Conservation (phyloP, 2,113 vertebrate species). For the Sylvietta virens region DNA sequence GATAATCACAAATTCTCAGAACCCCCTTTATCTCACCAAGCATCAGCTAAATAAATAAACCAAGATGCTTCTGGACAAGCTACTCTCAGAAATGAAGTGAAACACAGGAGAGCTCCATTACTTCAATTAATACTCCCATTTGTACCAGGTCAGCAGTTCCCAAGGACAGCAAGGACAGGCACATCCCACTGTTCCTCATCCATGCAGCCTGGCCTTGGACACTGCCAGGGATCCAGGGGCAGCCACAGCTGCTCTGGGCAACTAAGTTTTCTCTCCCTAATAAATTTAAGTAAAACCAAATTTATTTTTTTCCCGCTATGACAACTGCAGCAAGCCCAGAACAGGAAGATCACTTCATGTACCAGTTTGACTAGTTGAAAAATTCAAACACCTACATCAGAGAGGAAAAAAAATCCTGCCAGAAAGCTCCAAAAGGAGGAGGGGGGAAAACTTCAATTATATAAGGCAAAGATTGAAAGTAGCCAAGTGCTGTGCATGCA, state of each 20-base stretch:
- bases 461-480: not conserved
- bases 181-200: not conserved
- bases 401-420: not conserved
- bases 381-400: conserved; percentile 3
- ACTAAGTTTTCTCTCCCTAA: not conserved
- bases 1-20: not conserved
- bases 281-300: not conserved
- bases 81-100: not conserved
- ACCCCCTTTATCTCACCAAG: not conserved
- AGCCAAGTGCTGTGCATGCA: not conserved
- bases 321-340: not conserved
- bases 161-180: not conserved
- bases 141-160: conserved; percentile 10
- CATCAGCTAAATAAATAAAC: not conserved
- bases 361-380: not conserved
- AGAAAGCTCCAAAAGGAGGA: not conserved
- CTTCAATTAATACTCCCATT: not conserved
- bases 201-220: not conserved
- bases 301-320: not conserved
- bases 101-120: not conserved
- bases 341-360: not conserved
- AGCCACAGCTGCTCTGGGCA: not conserved
- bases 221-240: not conserved
- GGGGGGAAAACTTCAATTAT: not conserved
- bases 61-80: not conserved